Evolutionary conservation across 2,113 vertebrate genomes (phyloP).

Genomic region (Rhinolophus ferrumequinum): DNA sequence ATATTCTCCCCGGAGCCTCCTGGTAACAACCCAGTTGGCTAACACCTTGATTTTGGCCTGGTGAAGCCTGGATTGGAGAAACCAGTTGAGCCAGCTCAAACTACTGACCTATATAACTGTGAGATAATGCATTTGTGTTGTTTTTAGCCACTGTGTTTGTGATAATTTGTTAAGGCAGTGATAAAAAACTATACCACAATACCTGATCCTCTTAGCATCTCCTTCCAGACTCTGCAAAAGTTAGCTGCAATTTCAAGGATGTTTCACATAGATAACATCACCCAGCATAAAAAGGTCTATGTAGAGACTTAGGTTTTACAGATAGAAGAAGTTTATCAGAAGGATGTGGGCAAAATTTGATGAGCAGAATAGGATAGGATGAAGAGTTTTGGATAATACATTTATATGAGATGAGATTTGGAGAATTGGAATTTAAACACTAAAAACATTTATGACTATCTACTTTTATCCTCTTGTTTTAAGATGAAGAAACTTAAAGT

Average conservation of each 20-base stretch:
- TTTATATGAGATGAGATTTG: background rate
- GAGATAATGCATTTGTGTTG: background rate
- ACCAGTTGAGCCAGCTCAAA: background rate
- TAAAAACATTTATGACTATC: background rate
- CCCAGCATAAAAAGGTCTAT: background rate
- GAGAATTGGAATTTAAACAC: background rate
- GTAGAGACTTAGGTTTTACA: background rate
- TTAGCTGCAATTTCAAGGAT: background rate
- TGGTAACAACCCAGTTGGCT: background rate
- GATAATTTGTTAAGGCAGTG: background rate
- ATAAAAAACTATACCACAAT: background rate
- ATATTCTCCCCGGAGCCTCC: background rate
- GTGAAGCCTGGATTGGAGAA: background rate
- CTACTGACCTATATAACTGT: background rate
- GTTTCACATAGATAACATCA: background rate
- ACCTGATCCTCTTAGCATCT: background rate
- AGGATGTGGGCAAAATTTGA: background rate
- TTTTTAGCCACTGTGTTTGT: background rate
- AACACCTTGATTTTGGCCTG: background rate
- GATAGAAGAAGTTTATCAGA: background rate
- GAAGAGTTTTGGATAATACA: background rate
- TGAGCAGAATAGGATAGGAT: background rate
- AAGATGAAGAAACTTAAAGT: conserved; percentile 43
- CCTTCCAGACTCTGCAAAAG: background rate
- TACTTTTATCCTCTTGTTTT: background rate